phyloP scores from a whole-genome alignment of 2,113 vertebrate genomes.

The Indicator indicator region DNA sequence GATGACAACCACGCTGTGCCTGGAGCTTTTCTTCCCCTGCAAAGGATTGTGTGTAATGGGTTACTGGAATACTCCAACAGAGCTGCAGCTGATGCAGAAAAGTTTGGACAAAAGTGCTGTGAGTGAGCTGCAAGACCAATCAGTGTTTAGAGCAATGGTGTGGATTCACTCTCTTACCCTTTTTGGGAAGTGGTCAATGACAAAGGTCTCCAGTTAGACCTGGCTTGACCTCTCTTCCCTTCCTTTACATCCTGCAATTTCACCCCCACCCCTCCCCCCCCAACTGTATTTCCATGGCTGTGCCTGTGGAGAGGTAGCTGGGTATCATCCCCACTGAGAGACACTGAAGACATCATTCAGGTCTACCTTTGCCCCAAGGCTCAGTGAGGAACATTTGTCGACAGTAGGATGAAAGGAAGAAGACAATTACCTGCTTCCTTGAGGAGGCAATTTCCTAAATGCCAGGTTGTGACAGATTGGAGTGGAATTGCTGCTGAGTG shows the following conservation, averaged over 20 bases:
- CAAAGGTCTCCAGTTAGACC: not conserved
- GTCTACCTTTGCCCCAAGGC: not conserved
- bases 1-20: not conserved
- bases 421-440: not conserved
- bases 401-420: not conserved
- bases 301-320: not conserved
- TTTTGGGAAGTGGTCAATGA: not conserved
- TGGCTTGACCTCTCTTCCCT: not conserved
- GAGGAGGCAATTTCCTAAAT: not conserved
- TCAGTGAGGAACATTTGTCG: not conserved
- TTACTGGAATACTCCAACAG: not conserved
- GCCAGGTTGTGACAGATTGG: rapidly evolving
- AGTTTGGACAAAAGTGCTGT: not conserved
- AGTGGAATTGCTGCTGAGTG: not conserved
- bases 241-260: not conserved
- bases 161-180: not conserved
- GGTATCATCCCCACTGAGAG: not conserved
- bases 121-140: not conserved
- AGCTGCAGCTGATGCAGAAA: not conserved
- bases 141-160: not conserved
- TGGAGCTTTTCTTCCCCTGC: not conserved
- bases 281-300: not conserved
- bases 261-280: no score
- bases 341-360: not conserved
- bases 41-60: not conserved